Evolutionary conservation across 2,888 invertebrate species (phyloP), one percentile per base, ranked within the genome.

Genomic region (Drosophila mimetica): DNA sequence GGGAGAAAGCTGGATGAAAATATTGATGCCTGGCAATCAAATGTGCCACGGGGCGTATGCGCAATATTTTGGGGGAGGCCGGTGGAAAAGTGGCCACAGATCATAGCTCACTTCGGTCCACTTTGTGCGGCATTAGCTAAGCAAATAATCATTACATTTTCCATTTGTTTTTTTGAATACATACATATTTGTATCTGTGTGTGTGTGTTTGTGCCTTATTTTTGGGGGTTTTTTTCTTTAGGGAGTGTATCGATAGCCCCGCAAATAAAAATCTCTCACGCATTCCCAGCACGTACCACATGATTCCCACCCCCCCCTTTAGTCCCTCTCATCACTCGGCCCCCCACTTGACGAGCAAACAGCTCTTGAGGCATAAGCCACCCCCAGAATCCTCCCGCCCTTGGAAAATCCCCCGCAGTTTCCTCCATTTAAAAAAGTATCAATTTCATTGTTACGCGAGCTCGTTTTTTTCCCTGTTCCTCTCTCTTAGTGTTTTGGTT

Each of bases 101-200:
- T 63, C 65, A 61, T 61, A 69, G 70, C 60, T 60, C 51, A 55
- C 53, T 74, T 66, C 55, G 70, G 84, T 78, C 85, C 85, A 85
- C 85, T 85, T 85, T 85, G 86, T 76, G 86, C 85, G 88, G 85
- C 84, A 85, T 85, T 85, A 85, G 86, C 84, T 88, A 88, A 86
- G 76, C 85, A 88, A 88, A 85, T 85, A 85, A 85, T 85, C 85
- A 85, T 85, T 85, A 88, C 86, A 84, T 85, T 84, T 84, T 88
- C 86, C 86, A 86, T 88, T 85, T 88, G 84, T 85, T 87, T 84
- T 84, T 63, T 63, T 60, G 46, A 61, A 60, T 60, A 61, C 44
- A 60, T 44, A 60, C 28, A 59, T 44, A 36, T 60, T 20, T 47
- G n/a, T n/a, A 46, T 32, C 60, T 22, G 37, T 30, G 37, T 60